Conservation (phyloP, 2,888 invertebrate species). For the Gastrophysa polygoni region DNA sequence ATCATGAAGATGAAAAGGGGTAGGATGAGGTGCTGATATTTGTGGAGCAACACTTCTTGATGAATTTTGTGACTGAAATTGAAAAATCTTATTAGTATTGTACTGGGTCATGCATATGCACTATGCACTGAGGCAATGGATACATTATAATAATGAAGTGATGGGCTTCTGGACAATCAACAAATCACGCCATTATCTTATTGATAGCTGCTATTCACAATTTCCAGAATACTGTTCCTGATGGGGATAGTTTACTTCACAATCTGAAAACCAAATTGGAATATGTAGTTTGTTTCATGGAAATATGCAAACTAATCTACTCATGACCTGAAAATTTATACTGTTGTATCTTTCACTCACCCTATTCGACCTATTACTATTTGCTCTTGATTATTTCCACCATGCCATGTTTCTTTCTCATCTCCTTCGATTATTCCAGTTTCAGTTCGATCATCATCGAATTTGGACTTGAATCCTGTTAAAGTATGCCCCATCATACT, state of each 20-base stretch:
- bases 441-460: neutral
- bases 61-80: slow-evolving; percentile 2
- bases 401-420: neutral
- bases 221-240: neutral
- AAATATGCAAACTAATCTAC: neutral
- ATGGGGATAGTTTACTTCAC: neutral
- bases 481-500: neutral
- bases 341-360: neutral
- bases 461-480: neutral
- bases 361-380: neutral
- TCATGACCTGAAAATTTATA: neutral
- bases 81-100: neutral
- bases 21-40: neutral
- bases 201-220: too few species aligned
- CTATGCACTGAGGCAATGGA: too few species aligned
- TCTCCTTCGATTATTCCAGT: neutral
- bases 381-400: neutral
- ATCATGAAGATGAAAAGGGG: neutral
- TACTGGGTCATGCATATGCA: too few species aligned
- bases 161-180: too few species aligned
- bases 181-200: too few species aligned
- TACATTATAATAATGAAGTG: too few species aligned
- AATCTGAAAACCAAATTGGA: neutral
- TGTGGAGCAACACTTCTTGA: neutral
- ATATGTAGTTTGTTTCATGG: neutral